phyloP scores from a whole-genome alignment of 2,888 invertebrate species.

The Tillus elongatus region DNA sequence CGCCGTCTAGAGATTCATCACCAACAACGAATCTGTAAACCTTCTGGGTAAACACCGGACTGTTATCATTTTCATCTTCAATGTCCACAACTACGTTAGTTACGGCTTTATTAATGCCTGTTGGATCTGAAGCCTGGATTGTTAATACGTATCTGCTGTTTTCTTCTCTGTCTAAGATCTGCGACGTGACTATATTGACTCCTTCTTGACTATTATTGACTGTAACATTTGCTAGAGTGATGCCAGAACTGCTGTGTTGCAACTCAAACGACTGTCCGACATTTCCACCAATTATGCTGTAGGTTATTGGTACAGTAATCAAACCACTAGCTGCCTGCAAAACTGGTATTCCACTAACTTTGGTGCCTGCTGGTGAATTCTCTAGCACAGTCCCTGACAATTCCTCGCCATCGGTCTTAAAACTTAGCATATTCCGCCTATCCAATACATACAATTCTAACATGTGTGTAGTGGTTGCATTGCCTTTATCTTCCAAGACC shows the following conservation, averaged over 20 bases:
- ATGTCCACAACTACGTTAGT: slow-evolving; percentile 70
- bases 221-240: slow-evolving; percentile 43
- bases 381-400: slow-evolving; percentile 66
- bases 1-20: slow-evolving; percentile 46
- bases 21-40: slow-evolving; percentile 70
- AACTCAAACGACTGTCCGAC: slow-evolving; percentile 65
- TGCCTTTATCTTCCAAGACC: slow-evolving; percentile 72
- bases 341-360: slow-evolving; percentile 61
- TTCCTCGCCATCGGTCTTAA: slow-evolving; percentile 53
- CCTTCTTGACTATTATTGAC: slow-evolving; percentile 48
- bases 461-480: slow-evolving; percentile 69
- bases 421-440: slow-evolving; percentile 70
- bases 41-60: slow-evolving; percentile 71
- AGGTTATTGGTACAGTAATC: slow-evolving; percentile 61
- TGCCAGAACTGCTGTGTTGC: slow-evolving; percentile 48
- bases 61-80: slow-evolving; percentile 85
- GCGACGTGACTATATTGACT: slow-evolving; percentile 65
- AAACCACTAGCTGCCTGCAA: slow-evolving; percentile 63
- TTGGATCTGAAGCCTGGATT: slow-evolving; percentile 70
- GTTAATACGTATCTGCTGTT: slow-evolving; percentile 63
- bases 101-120: slow-evolving; percentile 70
- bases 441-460: slow-evolving; percentile 76
- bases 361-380: slow-evolving; percentile 64
- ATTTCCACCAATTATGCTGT: slow-evolving; percentile 71
- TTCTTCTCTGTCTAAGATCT: slow-evolving; percentile 69